These are phyloP conservation scores for Hippopotamyrus pictus DNA, from an alignment of 2,797 vertebrate species.

Conservation along the genomic window DNA sequence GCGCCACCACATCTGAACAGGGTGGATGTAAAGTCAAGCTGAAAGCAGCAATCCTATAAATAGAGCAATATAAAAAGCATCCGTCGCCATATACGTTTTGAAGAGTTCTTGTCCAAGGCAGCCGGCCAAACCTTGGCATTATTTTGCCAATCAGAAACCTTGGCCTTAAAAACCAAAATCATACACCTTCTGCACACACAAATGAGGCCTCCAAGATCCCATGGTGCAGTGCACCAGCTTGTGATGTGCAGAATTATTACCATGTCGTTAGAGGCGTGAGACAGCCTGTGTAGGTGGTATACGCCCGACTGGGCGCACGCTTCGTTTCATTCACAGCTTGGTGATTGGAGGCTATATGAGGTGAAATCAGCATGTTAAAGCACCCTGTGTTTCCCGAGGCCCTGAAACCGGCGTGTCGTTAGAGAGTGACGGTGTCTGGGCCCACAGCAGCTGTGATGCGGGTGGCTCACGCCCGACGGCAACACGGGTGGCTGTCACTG, in stretches of 20 bases:
- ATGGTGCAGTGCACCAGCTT: neutral
- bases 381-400: neutral
- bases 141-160: neutral
- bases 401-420: neutral
- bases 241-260: neutral
- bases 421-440: neutral
- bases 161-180: neutral
- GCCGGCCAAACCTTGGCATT: neutral
- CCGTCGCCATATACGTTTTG: neutral
- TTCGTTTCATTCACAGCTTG: neutral
- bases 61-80: neutral
- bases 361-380: neutral
- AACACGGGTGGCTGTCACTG: neutral
- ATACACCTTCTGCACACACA: neutral
- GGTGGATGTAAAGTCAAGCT: neutral
- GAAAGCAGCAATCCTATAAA: neutral
- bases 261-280: neutral
- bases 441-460: neutral
- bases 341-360: neutral
- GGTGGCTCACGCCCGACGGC: neutral
- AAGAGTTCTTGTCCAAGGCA: neutral
- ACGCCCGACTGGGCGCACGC: neutral
- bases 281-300: neutral
- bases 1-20: neutral
- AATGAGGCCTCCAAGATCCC: neutral